These are phyloP conservation scores for Drosophila subquinaria DNA, from an alignment of 2,888 invertebrate genomes.

Conservation along the genomic window DNA sequence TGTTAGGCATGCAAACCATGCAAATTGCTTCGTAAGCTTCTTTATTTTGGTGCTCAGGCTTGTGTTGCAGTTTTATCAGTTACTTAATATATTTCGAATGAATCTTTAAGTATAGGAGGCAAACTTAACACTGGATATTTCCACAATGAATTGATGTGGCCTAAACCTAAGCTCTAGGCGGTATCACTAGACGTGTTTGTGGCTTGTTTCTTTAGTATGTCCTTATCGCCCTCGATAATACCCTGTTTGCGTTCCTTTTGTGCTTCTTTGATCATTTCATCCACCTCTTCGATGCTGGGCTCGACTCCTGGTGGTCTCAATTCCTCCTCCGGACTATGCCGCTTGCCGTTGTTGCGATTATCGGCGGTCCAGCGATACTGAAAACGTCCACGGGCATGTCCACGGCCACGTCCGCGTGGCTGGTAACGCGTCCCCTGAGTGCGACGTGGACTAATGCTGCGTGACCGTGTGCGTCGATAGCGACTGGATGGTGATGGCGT, in stretches of 20 bases:
- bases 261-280: conserved; percentile 87
- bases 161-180: conserved; percentile 27
- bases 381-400: conserved; percentile 38
- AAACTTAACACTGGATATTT: conserved; percentile 51
- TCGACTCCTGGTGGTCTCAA: conserved; percentile 78
- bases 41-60: conserved; percentile 59
- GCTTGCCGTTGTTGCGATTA: conserved; percentile 33
- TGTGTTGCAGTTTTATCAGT: conserved; percentile 13
- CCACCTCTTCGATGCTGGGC: conserved; percentile 87
- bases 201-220: conserved; percentile 83
- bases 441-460: conserved; percentile 76
- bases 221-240: conserved; percentile 87
- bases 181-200: conserved; percentile 30
- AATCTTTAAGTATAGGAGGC: conserved; percentile 29
- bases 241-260: conserved; percentile 88
- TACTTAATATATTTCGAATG: conserved; percentile 40
- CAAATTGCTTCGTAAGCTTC: conserved; percentile 61
- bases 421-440: conserved; percentile 84
- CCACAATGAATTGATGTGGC: neutral
- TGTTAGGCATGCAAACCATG: conserved; percentile 36
- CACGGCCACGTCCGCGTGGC: conserved; percentile 79
- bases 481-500: conserved; percentile 50
- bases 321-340: conserved; percentile 85
- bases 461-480: conserved; percentile 58
- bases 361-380: conserved; percentile 52